Evolutionary conservation across 1,140 invertebrate genomes (phyloP), one percentile per base, ranked within the genome.

Genomic region (Zaprionus ghesquierei): DNA sequence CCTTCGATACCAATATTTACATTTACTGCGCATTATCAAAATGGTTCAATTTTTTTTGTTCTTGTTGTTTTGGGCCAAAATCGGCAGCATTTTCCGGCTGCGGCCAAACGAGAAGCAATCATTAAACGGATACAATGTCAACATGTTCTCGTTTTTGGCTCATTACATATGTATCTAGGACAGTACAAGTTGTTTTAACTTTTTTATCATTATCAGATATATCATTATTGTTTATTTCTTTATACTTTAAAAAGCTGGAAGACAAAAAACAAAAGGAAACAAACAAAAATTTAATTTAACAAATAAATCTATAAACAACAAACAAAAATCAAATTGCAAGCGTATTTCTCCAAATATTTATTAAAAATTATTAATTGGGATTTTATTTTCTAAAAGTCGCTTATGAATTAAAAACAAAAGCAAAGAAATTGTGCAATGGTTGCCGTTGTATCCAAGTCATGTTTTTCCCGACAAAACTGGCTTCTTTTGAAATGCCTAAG

Each of bases 161-260:
- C 64, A 66, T 70, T 70, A 86, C 50, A 63, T 77, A 86, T 49
- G 66, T 77, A 85, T 81, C 66, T 86, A 85, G 81, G 64, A 73
- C 75, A 86, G 82, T 86, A 86, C 78, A 87, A 81, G 69, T 87
- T 86, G 82, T 87, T 81, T 81, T 79, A 79, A 73, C 71, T 56
- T 75, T 69, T 80, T 15, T 41, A n/a, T n/a, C n/a, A 41, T 41
- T 41, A 41, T 41, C 35, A 74, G 77, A 74, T 84, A 87, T 84
- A 87, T 69, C 18, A 82, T 84, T 77, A 77, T 85, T 87, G 81
- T 86, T 81, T 73, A 64, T 74, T 69, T 65, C 53, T 69, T 82
- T 87, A 71, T 69, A 79, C 69, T 61, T 58, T 60, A 70, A 69
- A 70, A 79, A 76, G 53, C 74, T 82, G 81, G 82, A 87, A 68